Base-by-base conservation (phyloP, 2,797 vertebrate species). In the Morus bassanus region DNA sequence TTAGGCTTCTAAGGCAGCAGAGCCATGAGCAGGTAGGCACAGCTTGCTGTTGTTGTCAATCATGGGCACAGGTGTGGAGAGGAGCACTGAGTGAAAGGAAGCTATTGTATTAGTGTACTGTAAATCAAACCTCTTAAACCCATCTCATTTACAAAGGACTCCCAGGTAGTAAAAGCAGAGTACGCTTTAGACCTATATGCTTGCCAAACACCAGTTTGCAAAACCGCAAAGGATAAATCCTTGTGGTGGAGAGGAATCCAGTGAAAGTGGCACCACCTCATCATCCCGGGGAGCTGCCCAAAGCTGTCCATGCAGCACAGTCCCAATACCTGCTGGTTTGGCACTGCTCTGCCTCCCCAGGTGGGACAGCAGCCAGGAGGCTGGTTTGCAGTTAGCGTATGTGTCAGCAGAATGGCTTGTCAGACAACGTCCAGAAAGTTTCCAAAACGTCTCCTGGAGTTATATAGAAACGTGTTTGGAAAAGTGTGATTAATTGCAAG, bases 321-420 rank as follows among this genome's bases (percentile, higher is more conserved):
- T 27, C 16, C 30, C 1, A 1, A 11, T 30, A 39, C 11, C 45
- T 0, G 0, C 41, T 13, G 41, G 9, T 21, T 51, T 0, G 0
- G 28, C 61, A 22, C 33, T 0, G 0, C 35, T 27, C 50, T 53
- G 50, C 33, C 33, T 73, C 50, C 50, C 28, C 60, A 56, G 33
- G 41, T 72, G 50, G 70, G n/a, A 54, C 48, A 67, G 64, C 9
- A 2, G 53, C 50, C 74, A 46, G 48, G 28, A 72, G 43, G 23
- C 24, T 39, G 35, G 53, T 48, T 84, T 28, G n/a, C 64, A 50
- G 41, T 56, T 60, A 65, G 41, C 2, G 1, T 19, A 31, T 43
- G 27, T 46, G 51, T 45, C 64, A 77, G 33, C 69, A 81, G 60
- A 88, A 90, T 24, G 30, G 45, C 23, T 86, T 78, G 39, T 69